Evolutionary conservation across 2,113 vertebrate genomes (phyloP).

Genomic region (Stomatorhinus ivindoensis): DNA sequence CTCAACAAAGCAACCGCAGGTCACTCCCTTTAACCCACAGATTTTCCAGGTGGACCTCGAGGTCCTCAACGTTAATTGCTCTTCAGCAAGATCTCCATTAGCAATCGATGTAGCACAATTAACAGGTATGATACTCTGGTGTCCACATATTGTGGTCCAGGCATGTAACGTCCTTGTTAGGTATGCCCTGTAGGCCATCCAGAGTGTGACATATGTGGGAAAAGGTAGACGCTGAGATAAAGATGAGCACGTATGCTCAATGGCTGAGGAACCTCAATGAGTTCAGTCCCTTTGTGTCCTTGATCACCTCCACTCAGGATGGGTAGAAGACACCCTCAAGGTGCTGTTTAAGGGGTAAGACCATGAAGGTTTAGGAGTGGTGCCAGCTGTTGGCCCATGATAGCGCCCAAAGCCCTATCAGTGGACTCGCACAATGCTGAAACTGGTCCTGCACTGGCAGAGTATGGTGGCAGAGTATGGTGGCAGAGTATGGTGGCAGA

Average conservation of each 20-base stretch:
- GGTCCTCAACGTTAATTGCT: background rate
- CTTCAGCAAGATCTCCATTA: background rate
- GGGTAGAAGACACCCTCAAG: background rate
- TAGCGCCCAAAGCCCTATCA: background rate
- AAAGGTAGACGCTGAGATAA: background rate
- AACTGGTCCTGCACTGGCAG: background rate
- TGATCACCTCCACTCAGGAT: background rate
- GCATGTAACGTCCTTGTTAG: background rate
- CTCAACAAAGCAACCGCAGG: slow-evolving; percentile 97
- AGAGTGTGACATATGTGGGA: background rate
- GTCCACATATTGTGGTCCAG: background rate
- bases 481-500: no score
- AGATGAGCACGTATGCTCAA: background rate
- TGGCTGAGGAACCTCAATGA: background rate
- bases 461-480: background rate
- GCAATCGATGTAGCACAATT: background rate
- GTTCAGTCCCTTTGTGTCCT: background rate
- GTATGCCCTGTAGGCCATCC: background rate
- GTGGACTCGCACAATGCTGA: background rate
- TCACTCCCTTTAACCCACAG: background rate
- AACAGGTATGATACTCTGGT: background rate
- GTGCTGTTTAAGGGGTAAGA: no score
- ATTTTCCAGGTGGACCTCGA: background rate
- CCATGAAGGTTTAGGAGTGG: background rate
- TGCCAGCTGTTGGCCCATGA: background rate